phyloP scores from a whole-genome alignment of 92 coral and sea anemone genomes.

The Palythoa heliodiscus region DNA sequence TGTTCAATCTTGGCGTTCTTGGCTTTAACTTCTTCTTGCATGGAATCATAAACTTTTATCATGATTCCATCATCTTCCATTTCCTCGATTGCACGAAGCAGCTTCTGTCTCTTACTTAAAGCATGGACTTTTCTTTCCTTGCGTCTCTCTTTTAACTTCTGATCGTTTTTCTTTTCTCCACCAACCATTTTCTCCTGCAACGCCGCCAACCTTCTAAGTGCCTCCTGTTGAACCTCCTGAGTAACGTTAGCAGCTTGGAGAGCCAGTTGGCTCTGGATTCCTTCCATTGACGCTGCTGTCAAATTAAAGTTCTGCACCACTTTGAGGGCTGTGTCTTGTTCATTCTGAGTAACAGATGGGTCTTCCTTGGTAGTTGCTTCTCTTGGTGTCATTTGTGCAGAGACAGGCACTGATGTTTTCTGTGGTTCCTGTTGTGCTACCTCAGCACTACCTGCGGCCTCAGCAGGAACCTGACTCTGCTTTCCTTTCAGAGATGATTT shows the following conservation, averaged over 20 bases:
- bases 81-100: slow-evolving; percentile 80
- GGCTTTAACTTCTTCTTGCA: slow-evolving; percentile 90
- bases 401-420: neutral
- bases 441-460: neutral
- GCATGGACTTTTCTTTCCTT: slow-evolving; percentile 81
- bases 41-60: slow-evolving; percentile 89
- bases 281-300: slow-evolving; percentile 58
- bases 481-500: neutral
- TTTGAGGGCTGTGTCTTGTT: slow-evolving; percentile 53
- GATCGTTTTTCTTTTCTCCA: slow-evolving; percentile 91
- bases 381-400: slow-evolving; percentile 1
- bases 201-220: slow-evolving; percentile 78
- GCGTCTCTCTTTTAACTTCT: slow-evolving; percentile 82
- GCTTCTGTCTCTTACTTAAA: slow-evolving; percentile 74
- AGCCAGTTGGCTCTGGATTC: slow-evolving; percentile 45
- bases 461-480: neutral
- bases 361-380: slow-evolving; percentile 28
- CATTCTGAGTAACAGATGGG: slow-evolving; percentile 45
- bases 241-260: slow-evolving; percentile 38
- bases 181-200: slow-evolving; percentile 90
- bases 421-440: neutral
- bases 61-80: slow-evolving; percentile 95
- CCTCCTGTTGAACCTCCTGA: slow-evolving; percentile 70
- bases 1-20: slow-evolving; percentile 69
- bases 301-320: slow-evolving; percentile 52